Evolutionary conservation across 2,797 vertebrate species (phyloP).

Genomic region (Acanthiza pusilla): DNA sequence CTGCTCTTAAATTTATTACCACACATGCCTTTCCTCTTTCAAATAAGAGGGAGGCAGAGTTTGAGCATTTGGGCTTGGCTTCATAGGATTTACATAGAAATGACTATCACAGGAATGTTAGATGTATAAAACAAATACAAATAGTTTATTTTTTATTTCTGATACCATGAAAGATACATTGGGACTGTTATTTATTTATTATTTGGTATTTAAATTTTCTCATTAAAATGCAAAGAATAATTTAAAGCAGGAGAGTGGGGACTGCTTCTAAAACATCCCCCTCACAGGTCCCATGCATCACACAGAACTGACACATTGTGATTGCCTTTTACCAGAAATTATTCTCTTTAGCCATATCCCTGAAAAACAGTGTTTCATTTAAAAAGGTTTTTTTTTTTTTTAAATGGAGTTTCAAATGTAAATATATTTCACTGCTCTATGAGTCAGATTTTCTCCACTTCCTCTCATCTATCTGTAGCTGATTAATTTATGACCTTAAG

Average conservation of each 20-base stretch:
- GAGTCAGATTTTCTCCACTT: not conserved
- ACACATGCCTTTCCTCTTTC: not conserved
- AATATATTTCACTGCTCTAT: not conserved
- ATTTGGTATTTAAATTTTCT: conserved; percentile 26
- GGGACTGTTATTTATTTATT: not conserved
- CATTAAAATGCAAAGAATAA: conserved; percentile 27
- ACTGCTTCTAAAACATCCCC: not conserved
- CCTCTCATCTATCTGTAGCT: not conserved
- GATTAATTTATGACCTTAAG: conserved; percentile 38
- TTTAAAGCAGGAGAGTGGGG: not conserved
- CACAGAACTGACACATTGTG: not conserved
- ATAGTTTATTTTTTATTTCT: not conserved
- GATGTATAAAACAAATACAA: not conserved
- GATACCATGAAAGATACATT: not conserved
- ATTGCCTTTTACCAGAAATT: conserved; percentile 5
- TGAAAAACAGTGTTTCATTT: not conserved
- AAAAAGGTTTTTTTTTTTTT: not conserved
- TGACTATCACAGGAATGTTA: rapidly evolving
- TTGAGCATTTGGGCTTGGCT: not conserved
- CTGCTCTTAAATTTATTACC: not conserved
- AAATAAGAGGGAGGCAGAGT: not conserved
- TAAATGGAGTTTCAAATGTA: not conserved
- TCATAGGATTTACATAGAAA: not conserved
- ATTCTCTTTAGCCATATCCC: not conserved
- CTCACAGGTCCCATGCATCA: not conserved